Evolutionary conservation across 2,113 vertebrate genomes (phyloP), one percentile per base, ranked within the genome.

Genomic region (Tachysurus vachellii): DNA sequence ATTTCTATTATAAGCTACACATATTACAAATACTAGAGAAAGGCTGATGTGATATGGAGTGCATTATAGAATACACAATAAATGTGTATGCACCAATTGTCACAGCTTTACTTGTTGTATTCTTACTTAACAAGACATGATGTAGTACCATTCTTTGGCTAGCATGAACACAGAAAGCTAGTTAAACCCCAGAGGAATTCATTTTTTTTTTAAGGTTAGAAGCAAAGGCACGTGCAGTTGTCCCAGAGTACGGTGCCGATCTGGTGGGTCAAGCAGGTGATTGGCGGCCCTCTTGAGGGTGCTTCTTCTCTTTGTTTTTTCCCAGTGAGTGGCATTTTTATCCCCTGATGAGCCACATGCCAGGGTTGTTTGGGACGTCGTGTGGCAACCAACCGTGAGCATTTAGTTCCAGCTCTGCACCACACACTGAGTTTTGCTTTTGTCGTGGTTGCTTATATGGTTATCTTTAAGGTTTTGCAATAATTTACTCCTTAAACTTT

Each of bases 341-440:
- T 64, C 81, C 23, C 66, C 81, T 83, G 81, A 83, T 83, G 81
- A 83, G 26, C 81, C 81, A 83, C 81, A 44, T 47, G 42, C 80
- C 13, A 4, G 80, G 42, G 42, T 50, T 82, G 61, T 66, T 66
- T 83, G 61, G 44, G 44, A n/a, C 3, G 13, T 13, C 28, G 61
- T 53, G 61, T 92, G 89, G 90, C 84, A 86, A 89, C 86, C 88
- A 90, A 91, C 91, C 88, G 93, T 93, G 92, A 93, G 42, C 42
- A 66, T 66, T 83, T 66, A 66, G 61, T 66, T 66, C 44, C 42
- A 66, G 44, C 81, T 50, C 44, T 17, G 59, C 59, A 64, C 80
- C 50, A 13, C 23, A 28, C 57, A 47, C 10, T 11, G 31, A 3
- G 36, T 50, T 82, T 82, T 19, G 57, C 16, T n/a, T 66, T 64